Evolutionary conservation across 2,888 invertebrate genomes (phyloP).

Genomic region (Torymus tubicola): DNA sequence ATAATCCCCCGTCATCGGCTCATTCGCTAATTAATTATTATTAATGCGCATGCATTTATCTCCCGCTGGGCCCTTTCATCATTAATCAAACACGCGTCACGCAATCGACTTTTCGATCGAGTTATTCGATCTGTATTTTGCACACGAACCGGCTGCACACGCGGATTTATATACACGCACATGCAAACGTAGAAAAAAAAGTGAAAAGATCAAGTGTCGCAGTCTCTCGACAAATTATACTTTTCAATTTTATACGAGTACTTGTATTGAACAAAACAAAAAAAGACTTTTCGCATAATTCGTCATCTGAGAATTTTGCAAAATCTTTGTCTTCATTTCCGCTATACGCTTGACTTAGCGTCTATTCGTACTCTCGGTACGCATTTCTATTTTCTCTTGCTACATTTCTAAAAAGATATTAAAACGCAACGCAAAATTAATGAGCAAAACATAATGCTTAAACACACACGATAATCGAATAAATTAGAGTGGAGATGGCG

Average conservation of each 20-base stretch:
- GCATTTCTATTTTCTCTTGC: slow-evolving; percentile 11
- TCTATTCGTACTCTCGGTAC: no score
- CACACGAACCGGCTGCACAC: not conserved
- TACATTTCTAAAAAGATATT: slow-evolving; percentile 1
- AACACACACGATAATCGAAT: not conserved
- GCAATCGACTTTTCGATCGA: slow-evolving; percentile 58
- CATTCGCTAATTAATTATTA: slow-evolving; percentile 73
- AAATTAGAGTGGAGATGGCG: slow-evolving; percentile 57
- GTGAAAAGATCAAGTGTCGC: slow-evolving; percentile 63
- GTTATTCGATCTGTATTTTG: slow-evolving; percentile 39
- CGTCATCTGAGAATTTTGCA: no score
- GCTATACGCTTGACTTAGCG: no score
- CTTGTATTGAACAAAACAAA: not conserved
- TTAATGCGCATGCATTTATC: slow-evolving; percentile 71
- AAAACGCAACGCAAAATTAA: not conserved
- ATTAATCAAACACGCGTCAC: slow-evolving; percentile 62
- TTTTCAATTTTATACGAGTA: slow-evolving; percentile 44
- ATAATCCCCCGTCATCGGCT: slow-evolving; percentile 65
- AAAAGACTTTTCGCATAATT: not conserved
- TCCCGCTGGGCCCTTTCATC: slow-evolving; percentile 62
- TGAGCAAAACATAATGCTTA: no score
- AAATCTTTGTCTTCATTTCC: no score
- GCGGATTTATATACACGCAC: slow-evolving; percentile 5
- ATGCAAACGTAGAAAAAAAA: slow-evolving; percentile 65
- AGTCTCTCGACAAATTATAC: slow-evolving; percentile 7